Base-by-base conservation (phyloP, 2,888 invertebrate species). In the Caenorhabditis macrosperma region DNA sequence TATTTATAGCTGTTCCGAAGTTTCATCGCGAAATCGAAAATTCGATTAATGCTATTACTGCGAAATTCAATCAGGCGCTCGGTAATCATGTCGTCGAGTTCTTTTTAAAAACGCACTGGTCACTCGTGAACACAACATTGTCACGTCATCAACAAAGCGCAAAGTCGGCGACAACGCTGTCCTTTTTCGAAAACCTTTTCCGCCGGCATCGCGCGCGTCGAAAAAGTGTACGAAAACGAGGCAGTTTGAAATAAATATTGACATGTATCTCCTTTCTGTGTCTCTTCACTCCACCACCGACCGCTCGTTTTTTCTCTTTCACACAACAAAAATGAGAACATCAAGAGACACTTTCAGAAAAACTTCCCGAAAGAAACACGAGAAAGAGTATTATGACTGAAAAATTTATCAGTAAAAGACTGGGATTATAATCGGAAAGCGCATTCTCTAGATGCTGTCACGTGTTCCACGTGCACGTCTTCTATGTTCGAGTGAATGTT, bases 221-320 rank as follows among this genome's bases (percentile, higher is more conserved):
- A 71, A 72, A 69, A 74, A 74, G 74, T 74, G 74, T 74, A 74
- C 74, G 74, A 74, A 72, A 74, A 74, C 64, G 74, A 74, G 64
- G 64, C 74, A 74, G 74, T 74, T 72, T 74, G 74, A 74, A 74
- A 74, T 74, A 74, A 74, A 74, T 74, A 74, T 74, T 74, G 74
- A 74, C 74, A 74, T 74, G 74, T 74, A 74, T 74, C 74, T 64
- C 48, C 38, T 15, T 59, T 57, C 50, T 55, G 28, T 46, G 55
- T 64, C 64, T 64, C 74, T 44, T 17, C 10, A 30, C n/a, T 26
- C 38, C 69, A 30, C 60, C 60, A 50, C 30, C 60, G 30, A 41
- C 44, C 68, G 24, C 33, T 52, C n/a, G 20, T 52, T 69, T 61
- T 61, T 63, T 61, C 44, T 55, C 35, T 55, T 26, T n/a, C 55